phyloP scores from a whole-genome alignment of 2,113 vertebrate genomes.

The Paramormyrops kingsleyae region DNA sequence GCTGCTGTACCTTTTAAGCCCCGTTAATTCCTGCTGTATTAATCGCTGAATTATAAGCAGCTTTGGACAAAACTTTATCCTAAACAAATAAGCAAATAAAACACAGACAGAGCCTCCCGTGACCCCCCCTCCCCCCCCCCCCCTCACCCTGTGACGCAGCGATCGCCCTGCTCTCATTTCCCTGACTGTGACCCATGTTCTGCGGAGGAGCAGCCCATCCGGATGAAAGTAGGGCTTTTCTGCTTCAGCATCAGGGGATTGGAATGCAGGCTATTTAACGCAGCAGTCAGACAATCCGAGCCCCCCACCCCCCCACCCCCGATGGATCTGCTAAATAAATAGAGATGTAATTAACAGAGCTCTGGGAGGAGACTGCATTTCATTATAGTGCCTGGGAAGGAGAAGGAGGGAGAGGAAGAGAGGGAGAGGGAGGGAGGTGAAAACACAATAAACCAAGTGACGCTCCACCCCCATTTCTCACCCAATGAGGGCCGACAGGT shows the following conservation, averaged over 20 bases:
- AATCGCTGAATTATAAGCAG: neutral
- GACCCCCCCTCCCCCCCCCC: neutral
- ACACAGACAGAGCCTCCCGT: neutral
- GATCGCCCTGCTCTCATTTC: neutral
- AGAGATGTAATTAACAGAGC: slow-evolving; percentile 75
- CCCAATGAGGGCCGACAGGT: neutral
- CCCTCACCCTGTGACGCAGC: neutral
- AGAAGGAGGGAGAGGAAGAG: neutral
- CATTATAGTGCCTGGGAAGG: slow-evolving; percentile 46
- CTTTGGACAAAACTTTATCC: neutral
- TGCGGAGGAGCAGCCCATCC: slow-evolving; percentile 38
- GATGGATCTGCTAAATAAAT: slow-evolving; percentile 71
- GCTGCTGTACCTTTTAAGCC: neutral
- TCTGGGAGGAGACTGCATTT: slow-evolving; percentile 59
- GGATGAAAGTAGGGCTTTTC: slow-evolving; percentile 57
- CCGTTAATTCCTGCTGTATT: neutral
- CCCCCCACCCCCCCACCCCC: slow-evolving; percentile 61
- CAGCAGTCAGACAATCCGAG: slow-evolving; percentile 64
- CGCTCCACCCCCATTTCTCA: neutral
- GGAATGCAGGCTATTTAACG: slow-evolving; percentile 70
- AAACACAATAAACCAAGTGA: neutral
- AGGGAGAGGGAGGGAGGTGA: neutral
- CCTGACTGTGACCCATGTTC: neutral
- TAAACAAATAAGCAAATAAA: neutral
- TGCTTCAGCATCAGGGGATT: slow-evolving; percentile 63